A percentile compares a stretch with the other conserved stretches of the same genome.
Conservation (phyloP, 64 coral and sea anemone genomes). For the Anthopleura sola region DNA sequence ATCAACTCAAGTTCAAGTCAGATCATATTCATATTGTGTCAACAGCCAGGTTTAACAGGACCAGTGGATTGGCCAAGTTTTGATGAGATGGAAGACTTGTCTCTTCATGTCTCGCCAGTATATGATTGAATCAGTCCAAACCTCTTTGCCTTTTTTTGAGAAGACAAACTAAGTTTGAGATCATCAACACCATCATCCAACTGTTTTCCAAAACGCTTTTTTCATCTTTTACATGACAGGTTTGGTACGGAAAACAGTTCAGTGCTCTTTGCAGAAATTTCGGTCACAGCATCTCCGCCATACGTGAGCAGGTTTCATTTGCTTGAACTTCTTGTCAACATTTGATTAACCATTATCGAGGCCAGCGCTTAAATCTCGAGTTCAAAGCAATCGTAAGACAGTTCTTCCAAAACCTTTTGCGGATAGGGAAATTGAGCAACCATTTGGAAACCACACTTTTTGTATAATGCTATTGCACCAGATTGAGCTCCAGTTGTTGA, state of each 20-base stretch:
- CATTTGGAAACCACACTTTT: constrained; percentile 44
- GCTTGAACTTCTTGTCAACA: neutral
- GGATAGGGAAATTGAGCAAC: constrained; percentile 43
- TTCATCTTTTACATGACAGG: too few relatives aligned
- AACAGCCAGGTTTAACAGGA: too few relatives aligned
- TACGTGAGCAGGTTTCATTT: neutral
- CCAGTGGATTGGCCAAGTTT: too few relatives aligned
- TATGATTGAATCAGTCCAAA: neutral
- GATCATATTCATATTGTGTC: too few relatives aligned
- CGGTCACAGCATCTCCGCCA: neutral
- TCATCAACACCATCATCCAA: neutral
- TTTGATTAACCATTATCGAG: neutral
- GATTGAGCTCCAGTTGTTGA: constrained; percentile 52
- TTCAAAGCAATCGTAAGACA: constrained; percentile 37
- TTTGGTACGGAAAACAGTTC: too few relatives aligned
- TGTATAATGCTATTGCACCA: constrained; percentile 60
- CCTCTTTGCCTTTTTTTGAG: neutral
- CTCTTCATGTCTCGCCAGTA: too few relatives aligned
- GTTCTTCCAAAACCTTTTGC: constrained; percentile 51
- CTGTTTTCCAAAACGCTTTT: neutral
- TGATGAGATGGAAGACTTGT: too few relatives aligned
- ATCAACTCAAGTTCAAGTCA: too few relatives aligned
- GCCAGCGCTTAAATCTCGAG: constrained; percentile 14
- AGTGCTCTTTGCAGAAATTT: neutral
- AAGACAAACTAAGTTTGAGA: constrained; percentile 3